Percentiles rank a stretch among this genome's conserved stretches.
Conservation (phyloP, 1,140 invertebrate genomes). For the Oncopodura yosiiana region DNA sequence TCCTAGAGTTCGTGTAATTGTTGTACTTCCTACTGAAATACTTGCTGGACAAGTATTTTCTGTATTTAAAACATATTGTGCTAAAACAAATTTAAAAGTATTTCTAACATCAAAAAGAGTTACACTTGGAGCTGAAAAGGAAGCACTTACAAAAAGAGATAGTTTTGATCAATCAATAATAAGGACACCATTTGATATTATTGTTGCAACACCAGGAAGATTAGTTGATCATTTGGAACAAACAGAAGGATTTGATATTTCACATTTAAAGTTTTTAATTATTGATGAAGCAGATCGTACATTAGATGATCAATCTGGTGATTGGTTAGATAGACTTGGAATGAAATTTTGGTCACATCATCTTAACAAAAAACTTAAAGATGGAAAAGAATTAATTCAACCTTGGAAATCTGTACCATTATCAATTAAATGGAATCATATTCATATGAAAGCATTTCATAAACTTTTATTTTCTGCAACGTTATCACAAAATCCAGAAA, state of each 20-base stretch:
- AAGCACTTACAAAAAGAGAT: slow-evolving; percentile 58
- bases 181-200: slow-evolving; percentile 54
- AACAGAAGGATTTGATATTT: slow-evolving; percentile 74
- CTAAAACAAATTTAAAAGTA: slow-evolving; percentile 60
- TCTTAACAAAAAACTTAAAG: not conserved
- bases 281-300: slow-evolving; percentile 86
- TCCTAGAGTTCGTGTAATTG: slow-evolving; percentile 63
- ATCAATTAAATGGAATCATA: slow-evolving; percentile 34
- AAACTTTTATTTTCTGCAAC: slow-evolving; percentile 94
- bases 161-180: slow-evolving; percentile 35
- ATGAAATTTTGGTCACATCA: slow-evolving; percentile 32
- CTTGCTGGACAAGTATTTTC: slow-evolving; percentile 78
- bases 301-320: slow-evolving; percentile 77
- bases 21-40: slow-evolving; percentile 85
- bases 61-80: slow-evolving; percentile 65
- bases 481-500: slow-evolving; percentile 88
- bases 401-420: slow-evolving; percentile 43
- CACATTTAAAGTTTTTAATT: slow-evolving; percentile 69
- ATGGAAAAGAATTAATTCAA: slow-evolving; percentile 15
- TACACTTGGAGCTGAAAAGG: slow-evolving; percentile 64
- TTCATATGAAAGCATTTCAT: slow-evolving; percentile 55
- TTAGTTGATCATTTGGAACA: slow-evolving; percentile 82
- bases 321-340: slow-evolving; percentile 68
- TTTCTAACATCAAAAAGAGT: slow-evolving; percentile 61
- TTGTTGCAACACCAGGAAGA: slow-evolving; percentile 86